Conservation (phyloP, 2,888 invertebrate genomes). For the Coremacera marginata region DNA sequence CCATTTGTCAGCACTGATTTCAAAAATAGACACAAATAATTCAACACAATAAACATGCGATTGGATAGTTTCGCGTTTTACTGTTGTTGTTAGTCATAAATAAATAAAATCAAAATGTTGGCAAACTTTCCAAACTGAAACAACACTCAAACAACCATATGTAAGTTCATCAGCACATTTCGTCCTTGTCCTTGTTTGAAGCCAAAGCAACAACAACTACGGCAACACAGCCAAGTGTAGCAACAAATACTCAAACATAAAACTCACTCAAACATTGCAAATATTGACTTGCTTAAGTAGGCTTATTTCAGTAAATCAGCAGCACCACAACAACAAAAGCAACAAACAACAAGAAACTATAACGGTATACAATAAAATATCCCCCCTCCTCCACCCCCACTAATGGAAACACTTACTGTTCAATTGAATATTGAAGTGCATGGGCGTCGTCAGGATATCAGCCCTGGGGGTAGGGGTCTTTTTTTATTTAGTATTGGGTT, state of each 20-base stretch:
- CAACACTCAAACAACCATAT: neutral
- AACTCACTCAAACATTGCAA: slow-evolving; percentile 14
- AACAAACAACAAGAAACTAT: neutral
- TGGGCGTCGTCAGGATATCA: no score
- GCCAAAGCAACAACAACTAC: neutral
- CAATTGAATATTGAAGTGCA: neutral
- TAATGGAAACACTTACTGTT: neutral
- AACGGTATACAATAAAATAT: neutral
- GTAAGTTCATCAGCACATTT: slow-evolving; percentile 12
- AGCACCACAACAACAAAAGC: slow-evolving; percentile 30
- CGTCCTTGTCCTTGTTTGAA: slow-evolving; percentile 13
- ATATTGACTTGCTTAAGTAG: slow-evolving; percentile 18
- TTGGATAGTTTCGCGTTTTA: no score
- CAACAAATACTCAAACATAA: neutral
- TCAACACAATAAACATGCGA: no score
- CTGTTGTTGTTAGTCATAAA: neutral
- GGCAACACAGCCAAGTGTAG: neutral
- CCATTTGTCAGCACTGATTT: no score
- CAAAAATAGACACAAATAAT: no score
- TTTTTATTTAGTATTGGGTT: no score
- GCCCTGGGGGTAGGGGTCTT: no score
- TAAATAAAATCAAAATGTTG: neutral
- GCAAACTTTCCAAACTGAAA: neutral
- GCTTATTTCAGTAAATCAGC: neutral
- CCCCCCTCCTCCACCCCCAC: no score